Evolutionary conservation across 2,797 vertebrate species (phyloP).

Genomic region (Hoplostethus mediterraneus): DNA sequence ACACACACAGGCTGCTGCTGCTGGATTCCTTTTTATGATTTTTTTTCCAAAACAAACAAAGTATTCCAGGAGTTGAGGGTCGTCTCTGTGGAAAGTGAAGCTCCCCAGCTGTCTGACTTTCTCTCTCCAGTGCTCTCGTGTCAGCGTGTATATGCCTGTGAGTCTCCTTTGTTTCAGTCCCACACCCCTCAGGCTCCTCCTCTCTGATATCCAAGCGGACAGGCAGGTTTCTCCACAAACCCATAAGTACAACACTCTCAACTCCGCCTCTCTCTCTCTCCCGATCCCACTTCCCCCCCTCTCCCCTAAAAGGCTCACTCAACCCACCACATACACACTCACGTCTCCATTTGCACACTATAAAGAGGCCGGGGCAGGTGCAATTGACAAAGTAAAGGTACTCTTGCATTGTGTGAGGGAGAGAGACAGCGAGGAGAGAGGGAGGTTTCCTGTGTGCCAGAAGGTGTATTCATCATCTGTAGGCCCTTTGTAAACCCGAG

Average conservation of each 20-base stretch:
- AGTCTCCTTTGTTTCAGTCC: constrained; percentile 81
- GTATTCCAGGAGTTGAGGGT: constrained; percentile 37
- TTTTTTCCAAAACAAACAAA: constrained; percentile 25
- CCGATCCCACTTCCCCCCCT: constrained; percentile 23
- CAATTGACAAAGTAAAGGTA: constrained; percentile 38
- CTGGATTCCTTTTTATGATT: constrained; percentile 10
- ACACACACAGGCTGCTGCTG: constrained; percentile 8
- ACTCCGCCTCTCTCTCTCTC: constrained; percentile 68
- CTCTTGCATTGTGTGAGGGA: background rate
- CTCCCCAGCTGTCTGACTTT: constrained; percentile 50
- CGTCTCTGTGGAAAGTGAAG: constrained; percentile 27
- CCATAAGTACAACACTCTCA: constrained; percentile 63
- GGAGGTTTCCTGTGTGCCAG: constrained; percentile 8
- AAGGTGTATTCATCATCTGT: constrained; percentile 28
- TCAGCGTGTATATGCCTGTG: constrained; percentile 63
- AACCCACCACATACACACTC: constrained; percentile 17
- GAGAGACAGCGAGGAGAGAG: background rate
- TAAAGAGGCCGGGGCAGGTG: constrained; percentile 46
- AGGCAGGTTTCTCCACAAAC: constrained; percentile 83
- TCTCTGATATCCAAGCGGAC: constrained; percentile 70
- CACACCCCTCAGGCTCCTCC: constrained; percentile 81
- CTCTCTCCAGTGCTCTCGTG: constrained; percentile 58
- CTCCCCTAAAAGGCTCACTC: background rate
- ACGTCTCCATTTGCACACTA: constrained; percentile 18
- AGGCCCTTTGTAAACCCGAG: constrained; percentile 4